phyloP scores from a whole-genome alignment of 2,797 vertebrate genomes.

The Apodemus agrarius region DNA sequence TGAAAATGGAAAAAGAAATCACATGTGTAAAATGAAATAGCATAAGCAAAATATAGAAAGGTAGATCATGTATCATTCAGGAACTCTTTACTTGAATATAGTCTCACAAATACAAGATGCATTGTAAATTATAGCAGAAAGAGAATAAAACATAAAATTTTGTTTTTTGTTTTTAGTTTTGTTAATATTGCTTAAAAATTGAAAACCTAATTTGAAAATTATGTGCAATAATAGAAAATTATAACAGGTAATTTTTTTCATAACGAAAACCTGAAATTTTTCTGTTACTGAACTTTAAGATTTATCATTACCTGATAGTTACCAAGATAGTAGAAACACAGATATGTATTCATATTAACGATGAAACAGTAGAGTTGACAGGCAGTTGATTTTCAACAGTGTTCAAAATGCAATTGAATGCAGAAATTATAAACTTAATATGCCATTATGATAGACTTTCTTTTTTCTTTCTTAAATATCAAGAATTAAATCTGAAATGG shows the following conservation, averaged over 20 bases:
- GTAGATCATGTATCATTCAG: background rate
- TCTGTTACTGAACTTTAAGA: background rate
- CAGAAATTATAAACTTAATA: too few species aligned
- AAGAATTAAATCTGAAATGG: too few species aligned
- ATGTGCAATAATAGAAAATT: background rate
- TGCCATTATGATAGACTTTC: too few species aligned
- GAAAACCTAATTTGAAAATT: background rate
- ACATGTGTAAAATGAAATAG: background rate
- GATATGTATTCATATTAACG: too few species aligned
- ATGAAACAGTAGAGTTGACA: too few species aligned
- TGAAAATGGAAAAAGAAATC: background rate
- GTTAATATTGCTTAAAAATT: background rate
- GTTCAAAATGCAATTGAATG: too few species aligned
- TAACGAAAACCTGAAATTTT: background rate
- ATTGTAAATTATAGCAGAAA: background rate
- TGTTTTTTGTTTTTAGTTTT: background rate
- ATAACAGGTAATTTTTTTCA: background rate
- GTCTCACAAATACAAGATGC: background rate
- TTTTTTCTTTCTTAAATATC: too few species aligned
- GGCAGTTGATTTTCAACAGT: too few species aligned
- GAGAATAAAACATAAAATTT: rapidly evolving
- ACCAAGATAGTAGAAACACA: background rate
- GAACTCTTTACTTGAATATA: background rate
- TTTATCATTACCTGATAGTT: background rate
- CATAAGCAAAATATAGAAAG: background rate